Evolutionary conservation across 2,113 vertebrate species (phyloP).

Genomic region (Caranx melampygus): DNA sequence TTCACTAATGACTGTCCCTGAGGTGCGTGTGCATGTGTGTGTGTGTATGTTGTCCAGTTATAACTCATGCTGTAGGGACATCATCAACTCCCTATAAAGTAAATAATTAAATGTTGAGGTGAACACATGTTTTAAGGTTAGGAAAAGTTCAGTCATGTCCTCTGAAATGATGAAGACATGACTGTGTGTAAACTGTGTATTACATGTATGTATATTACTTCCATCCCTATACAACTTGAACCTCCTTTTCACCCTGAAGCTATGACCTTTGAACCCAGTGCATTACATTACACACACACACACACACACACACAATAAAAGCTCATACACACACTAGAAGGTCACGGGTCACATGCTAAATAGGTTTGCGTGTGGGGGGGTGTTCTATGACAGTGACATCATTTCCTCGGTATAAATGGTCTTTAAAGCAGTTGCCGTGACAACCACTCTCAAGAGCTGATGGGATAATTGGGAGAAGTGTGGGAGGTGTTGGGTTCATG

Average conservation of each 20-base stretch:
- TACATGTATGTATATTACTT: slow-evolving; percentile 13
- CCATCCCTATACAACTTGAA: background rate
- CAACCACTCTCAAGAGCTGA: slow-evolving; percentile 4
- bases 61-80: background rate
- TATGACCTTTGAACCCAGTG: slow-evolving; percentile 46
- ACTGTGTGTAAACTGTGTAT: background rate
- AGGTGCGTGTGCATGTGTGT: slow-evolving; percentile 10
- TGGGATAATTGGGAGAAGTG: slow-evolving; percentile 8
- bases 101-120: no score
- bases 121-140: no score
- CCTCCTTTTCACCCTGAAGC: slow-evolving; percentile 14
- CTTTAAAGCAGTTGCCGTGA: slow-evolving; percentile 35
- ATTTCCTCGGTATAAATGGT: slow-evolving; percentile 40
- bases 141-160: no score
- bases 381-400: slow-evolving; percentile 52
- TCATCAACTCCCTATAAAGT: no score
- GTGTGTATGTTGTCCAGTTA: background rate
- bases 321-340: slow-evolving; percentile 10
- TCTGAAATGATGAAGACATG: no score
- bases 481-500: slow-evolving; percentile 4
- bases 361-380: slow-evolving; percentile 19
- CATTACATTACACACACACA: slow-evolving; percentile 17
- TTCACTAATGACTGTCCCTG: slow-evolving; percentile 45
- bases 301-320: slow-evolving; percentile 22
- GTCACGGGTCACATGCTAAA: slow-evolving; percentile 58